phyloP scores from a whole-genome alignment of 2,113 vertebrate species.

The Chamaetylas fuelleborni region DNA sequence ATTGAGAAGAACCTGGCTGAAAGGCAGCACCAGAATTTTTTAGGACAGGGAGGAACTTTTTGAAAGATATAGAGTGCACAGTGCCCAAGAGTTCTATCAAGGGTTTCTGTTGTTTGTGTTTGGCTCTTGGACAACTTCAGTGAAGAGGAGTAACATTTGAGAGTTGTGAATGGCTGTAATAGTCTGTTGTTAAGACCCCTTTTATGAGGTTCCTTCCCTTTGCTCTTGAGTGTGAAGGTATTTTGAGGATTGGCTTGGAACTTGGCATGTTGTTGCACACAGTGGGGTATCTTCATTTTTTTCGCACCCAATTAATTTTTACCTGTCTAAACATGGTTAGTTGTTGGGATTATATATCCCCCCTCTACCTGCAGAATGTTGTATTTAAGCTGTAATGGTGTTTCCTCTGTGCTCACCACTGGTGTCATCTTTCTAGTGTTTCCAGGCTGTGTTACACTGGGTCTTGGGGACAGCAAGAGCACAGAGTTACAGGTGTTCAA shows the following conservation, averaged over 20 bases:
- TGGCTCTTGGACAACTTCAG: background rate
- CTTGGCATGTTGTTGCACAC: background rate
- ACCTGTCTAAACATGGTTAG: background rate
- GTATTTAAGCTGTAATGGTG: background rate
- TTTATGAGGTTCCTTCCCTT: too few species aligned
- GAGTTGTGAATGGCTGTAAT: background rate
- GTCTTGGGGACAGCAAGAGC: background rate
- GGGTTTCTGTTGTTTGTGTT: background rate
- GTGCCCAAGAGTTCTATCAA: background rate
- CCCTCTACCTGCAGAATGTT: background rate
- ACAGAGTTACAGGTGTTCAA: fast-evolving
- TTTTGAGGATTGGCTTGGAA: background rate
- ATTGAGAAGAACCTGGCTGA: background rate
- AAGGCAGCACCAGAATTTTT: background rate
- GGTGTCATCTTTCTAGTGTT: background rate
- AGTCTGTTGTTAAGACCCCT: background rate
- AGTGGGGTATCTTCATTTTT: background rate
- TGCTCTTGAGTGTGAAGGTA: background rate
- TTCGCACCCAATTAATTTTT: background rate
- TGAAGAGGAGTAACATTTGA: background rate
- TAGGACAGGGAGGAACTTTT: background rate
- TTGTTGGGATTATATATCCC: background rate
- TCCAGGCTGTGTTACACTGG: background rate
- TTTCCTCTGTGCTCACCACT: background rate
- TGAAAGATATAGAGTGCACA: fast-evolving